Conservation (phyloP, 2,888 invertebrate genomes). For the Hyles lineata region DNA sequence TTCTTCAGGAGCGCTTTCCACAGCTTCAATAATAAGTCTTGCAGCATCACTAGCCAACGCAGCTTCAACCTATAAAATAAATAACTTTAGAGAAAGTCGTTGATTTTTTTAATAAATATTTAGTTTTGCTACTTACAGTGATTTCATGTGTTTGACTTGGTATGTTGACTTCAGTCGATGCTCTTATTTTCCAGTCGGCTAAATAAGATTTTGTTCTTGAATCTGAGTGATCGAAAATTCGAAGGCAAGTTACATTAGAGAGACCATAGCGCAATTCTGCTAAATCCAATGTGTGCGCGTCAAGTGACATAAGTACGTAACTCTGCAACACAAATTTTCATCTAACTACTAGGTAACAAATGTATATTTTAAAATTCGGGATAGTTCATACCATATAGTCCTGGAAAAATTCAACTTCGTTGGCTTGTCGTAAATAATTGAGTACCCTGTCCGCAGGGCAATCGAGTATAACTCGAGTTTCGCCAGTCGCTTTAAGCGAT, state of each 20-base stretch:
- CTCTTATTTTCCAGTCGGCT: constrained; percentile 75
- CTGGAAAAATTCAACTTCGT: constrained; percentile 92
- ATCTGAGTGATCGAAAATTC: constrained; percentile 86
- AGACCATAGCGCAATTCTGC: constrained; percentile 85
- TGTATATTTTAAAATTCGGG: background rate
- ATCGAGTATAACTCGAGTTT: constrained; percentile 90
- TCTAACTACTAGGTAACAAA: background rate
- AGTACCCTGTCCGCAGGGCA: constrained; percentile 88
- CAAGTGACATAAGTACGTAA: constrained; percentile 81
- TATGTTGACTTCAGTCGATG: constrained; percentile 60
- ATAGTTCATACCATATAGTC: constrained; percentile 87
- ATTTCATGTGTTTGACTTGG: constrained; percentile 67
- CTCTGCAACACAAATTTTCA: constrained; percentile 57
- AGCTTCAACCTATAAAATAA: constrained; percentile 39
- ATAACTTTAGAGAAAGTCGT: background rate
- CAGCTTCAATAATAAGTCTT: constrained; percentile 70
- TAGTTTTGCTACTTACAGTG: constrained; percentile 55
- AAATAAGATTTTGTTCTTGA: constrained; percentile 78
- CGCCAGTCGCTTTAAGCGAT: constrained; percentile 88
- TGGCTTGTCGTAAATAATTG: constrained; percentile 89
- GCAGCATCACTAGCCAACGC: constrained; percentile 76
- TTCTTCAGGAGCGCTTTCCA: constrained; percentile 68
- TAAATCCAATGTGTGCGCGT: constrained; percentile 88
- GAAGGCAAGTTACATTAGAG: constrained; percentile 89
- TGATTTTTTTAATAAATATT: background rate